Evolutionary conservation across 2,113 vertebrate species (phyloP).

Genomic region (Apodemus speciosus): DNA sequence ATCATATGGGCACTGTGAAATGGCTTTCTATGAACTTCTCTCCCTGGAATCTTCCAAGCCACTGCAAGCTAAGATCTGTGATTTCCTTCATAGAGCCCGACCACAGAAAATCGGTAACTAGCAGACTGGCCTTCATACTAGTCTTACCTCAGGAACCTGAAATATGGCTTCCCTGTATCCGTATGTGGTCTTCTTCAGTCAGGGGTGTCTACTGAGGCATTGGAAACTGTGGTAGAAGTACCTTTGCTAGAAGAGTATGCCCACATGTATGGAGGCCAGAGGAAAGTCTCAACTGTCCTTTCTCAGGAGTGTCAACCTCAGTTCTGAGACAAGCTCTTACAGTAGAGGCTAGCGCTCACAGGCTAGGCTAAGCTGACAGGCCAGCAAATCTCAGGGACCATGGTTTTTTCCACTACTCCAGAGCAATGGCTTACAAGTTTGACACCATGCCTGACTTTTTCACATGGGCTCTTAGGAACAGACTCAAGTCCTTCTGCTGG

Average conservation of each 20-base stretch:
- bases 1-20: neutral
- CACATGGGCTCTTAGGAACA: neutral
- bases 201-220: neutral
- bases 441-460: neutral
- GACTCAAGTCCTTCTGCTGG: too few relatives aligned
- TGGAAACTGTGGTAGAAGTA: neutral
- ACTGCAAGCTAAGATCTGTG: neutral
- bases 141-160: neutral
- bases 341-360: neutral
- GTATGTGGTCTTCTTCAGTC: neutral
- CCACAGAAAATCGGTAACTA: neutral
- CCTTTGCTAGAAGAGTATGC: neutral
- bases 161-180: neutral
- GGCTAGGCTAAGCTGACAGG: neutral
- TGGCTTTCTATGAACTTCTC: neutral
- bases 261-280: neutral
- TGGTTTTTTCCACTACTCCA: neutral
- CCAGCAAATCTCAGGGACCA: too few relatives aligned
- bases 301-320: neutral
- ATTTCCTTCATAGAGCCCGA: neutral
- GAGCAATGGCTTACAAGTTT: neutral
- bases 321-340: neutral
- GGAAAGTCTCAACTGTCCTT: neutral
- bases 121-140: neutral
- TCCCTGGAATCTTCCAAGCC: neutral